Evolutionary conservation across 2,888 invertebrate genomes (phyloP).

Genomic region (Adelphocoris suturalis): DNA sequence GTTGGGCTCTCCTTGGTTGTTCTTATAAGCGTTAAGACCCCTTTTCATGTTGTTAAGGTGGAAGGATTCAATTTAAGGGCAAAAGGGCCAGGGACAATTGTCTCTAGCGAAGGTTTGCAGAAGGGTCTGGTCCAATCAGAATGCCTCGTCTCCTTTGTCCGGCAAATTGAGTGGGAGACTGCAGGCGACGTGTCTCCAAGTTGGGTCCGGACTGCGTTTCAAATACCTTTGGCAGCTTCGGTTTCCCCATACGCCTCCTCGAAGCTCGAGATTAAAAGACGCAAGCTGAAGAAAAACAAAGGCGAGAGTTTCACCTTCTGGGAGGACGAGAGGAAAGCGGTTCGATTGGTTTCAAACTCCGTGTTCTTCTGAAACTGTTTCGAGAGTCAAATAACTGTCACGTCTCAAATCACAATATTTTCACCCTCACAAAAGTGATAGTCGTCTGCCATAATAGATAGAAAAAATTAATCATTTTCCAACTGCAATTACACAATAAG

Average conservation of each 20-base stretch:
- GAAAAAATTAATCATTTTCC: too few species aligned
- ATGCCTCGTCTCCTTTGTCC: slow-evolving; percentile 61
- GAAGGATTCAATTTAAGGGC: slow-evolving; percentile 65
- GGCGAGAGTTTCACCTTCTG: background rate
- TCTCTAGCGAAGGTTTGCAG: slow-evolving; percentile 57
- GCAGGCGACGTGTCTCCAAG: slow-evolving; percentile 43
- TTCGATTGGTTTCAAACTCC: background rate
- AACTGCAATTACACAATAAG: too few species aligned
- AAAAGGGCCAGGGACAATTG: slow-evolving; percentile 58
- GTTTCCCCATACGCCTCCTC: background rate
- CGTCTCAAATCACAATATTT: too few species aligned
- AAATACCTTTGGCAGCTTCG: slow-evolving; percentile 2
- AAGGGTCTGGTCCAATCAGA: slow-evolving; percentile 56
- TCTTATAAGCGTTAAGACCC: slow-evolving; percentile 66
- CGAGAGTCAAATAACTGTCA: background rate
- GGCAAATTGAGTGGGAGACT: slow-evolving; percentile 67
- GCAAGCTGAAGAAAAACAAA: slow-evolving; percentile 39
- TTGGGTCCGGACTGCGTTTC: slow-evolving; percentile 6
- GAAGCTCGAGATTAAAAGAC: slow-evolving; percentile 11
- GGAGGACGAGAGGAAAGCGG: background rate
- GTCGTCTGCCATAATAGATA: too few species aligned
- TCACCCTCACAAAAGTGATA: too few species aligned
- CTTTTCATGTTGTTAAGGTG: slow-evolving; percentile 67
- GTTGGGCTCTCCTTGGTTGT: slow-evolving; percentile 46
- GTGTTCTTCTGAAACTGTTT: background rate